Base-by-base conservation (phyloP, 1,140 invertebrate genomes). In the Ceratosolen fusciceps region DNA sequence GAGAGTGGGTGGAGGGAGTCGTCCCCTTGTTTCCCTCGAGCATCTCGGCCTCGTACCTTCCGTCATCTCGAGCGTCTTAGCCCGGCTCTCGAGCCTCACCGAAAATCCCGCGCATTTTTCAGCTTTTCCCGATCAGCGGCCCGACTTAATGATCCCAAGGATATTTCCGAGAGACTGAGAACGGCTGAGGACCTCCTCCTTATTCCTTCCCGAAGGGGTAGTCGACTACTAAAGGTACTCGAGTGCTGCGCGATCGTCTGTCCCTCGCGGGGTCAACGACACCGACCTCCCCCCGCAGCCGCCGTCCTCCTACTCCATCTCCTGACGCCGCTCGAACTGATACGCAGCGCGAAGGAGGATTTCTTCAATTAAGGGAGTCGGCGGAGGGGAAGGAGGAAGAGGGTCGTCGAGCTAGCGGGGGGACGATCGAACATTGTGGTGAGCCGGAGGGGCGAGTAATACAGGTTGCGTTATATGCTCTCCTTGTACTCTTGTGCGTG, bases 231-330 rank as follows among this genome's bases (percentile, higher is more conserved):
- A 88, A 86, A 87, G 87, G n/a, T n/a, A 87, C 86, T 88, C 62
- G 86, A 90, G 88, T 88, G 84, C 85, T 88, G 87, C 85, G 87
- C 87, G 88, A 88, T 89, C 88, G 88, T 84, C 31, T 12, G 14
- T n/a, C 67, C 31, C 77, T 79, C 82, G 74, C 75, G 81, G 81
- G 86, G 86, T 87, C 85, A 87, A 87, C 81, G 85, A 84, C 85
- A 85, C n/a, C n/a, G n/a, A n/a, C 82, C 82, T 39, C 77, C 74
- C 56, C 54, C 16, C 39, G 72, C 29, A 19, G 52, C 10, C 56
- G 54, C 75, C 37, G 81, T 82, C 80, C 74, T 52, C 29, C 60
- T 21, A 37, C 56, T 60, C n/a, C 39, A 26, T 71, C 54, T 65
- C 72, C 19, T 74, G n/a, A n/a, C n/a, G n/a, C n/a, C n/a, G n/a